Evolutionary conservation across 2,888 invertebrate genomes (phyloP), one percentile per base, ranked within the genome.

Genomic region (Heliconius erato): DNA sequence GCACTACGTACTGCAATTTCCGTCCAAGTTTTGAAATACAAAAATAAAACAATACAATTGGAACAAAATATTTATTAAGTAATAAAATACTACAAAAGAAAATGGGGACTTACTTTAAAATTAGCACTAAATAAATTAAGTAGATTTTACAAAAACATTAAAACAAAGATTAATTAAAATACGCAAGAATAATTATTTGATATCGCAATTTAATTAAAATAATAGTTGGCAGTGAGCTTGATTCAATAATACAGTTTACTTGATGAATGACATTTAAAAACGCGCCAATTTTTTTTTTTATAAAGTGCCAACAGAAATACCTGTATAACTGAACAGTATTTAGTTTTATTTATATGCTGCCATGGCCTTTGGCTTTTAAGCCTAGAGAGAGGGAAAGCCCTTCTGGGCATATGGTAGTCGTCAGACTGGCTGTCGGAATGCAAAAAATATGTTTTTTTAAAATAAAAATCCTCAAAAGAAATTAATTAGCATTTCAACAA

Each of bases 11-110:
- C 49, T 49, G 16, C 49, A 9, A 40, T 40, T 40, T 40, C 9
- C 35, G 54, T 19, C 54, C 23, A 54, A 23, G 19, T 23, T 54
- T 54, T 0, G 54, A 63, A 7, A 63, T n/a, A 63, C 11, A 16
- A 63, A 76, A 76, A 63, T 12, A 23, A 76, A 59, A 63, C 59
- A 59, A 32, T 12, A 44, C 11, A 32, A 12, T 3, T 59, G 11
- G 32, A 74, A 74, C 32, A 74, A 74, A 59, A 59, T 59, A 59
- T 74, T n/a, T 74, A 54, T 74, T 35, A 32, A 12, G 23, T 28
- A 19, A 32, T 12, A 32, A 74, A 7, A 28, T 49, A 71, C 23
- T 69, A 35, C n/a, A 69, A 69, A 69, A 11, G 11, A 35, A 69
- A 49, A 49, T 69, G 35, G 11, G 11, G 35, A n/a, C 71, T 71